Base-by-base conservation (phyloP, 2,888 invertebrate species). In the Melangyna quadrimaculata region DNA sequence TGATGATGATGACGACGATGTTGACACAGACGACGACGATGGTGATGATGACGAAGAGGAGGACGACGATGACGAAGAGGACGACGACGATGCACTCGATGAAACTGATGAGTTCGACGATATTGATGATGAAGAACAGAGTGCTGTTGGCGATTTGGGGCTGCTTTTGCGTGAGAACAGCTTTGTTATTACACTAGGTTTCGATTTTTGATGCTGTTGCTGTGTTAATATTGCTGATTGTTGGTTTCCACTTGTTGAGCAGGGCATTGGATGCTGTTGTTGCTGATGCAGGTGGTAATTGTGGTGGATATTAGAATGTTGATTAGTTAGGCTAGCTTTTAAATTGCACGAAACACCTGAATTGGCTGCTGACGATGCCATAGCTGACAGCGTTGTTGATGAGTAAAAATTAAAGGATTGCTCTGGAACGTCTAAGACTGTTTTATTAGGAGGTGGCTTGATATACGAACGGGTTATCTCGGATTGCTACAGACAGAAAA, bases 401-500 rank as follows among this genome's bases (percentile, higher is more conserved):
- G 88, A 88, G 88, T 88, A 89, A 79, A 88, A 88, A 87, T 89
- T 89, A 78, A 88, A 89, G 80, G 90, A 89, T 88, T 90, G 91
- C 87, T 94, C 94, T 89, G 94, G 94, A 92, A 94, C 94, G 93
- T 94, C 94, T 93, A 94, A 94, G 91, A 94, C 94, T 92, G 94
- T 94, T 92, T 94, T 94, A 93, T 94, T 94, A 90, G 94, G 94
- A 89, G 94, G 94, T 89, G 94, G 94, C 92, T 94, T 94, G 88
- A 94, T 94, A 89, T 94, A 94, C 92, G 94, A 94, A 91, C 94
- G 93, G 90, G 94, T 94, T 93, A 94, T 94, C 93, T 94, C 94
- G 92, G 94, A 94, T 94, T 94, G 94, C 94, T 94, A 92, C 35
- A 93, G 92, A 14, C 29, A 79, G 67, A 63, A 63, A 59, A 35